phyloP scores from a whole-genome alignment of 2,888 invertebrate species.

The Physocephala rufipes region DNA sequence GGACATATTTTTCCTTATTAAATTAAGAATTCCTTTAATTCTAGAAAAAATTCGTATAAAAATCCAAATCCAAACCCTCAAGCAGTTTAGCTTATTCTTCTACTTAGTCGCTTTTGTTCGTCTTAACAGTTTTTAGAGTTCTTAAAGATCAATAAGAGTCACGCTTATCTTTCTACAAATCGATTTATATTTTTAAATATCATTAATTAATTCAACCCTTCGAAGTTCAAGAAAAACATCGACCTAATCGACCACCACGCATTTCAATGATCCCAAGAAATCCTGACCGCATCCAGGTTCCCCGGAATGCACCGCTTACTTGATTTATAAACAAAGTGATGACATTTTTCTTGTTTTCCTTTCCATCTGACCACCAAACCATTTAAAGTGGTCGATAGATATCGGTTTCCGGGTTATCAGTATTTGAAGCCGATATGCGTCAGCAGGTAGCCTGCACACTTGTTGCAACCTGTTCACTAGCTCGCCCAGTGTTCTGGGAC shows the following conservation, averaged over 20 bases:
- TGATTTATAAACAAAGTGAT: constrained; percentile 35
- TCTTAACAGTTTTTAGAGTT: no score
- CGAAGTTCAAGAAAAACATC: background rate
- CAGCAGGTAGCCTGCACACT: no score
- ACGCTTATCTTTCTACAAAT: background rate
- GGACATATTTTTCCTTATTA: no score
- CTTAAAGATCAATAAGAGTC: background rate
- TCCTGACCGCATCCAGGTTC: background rate
- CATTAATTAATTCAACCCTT: constrained; percentile 23
- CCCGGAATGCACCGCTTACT: background rate
- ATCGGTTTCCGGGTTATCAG: background rate
- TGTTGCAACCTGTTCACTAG: no score
- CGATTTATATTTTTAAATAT: no score
- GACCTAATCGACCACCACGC: background rate
- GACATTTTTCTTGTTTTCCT: constrained; percentile 14
- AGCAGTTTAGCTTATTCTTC: no score
- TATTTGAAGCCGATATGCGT: constrained; percentile 4
- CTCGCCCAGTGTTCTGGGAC: no score
- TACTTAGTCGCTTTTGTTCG: no score
- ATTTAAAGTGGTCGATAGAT: background rate
- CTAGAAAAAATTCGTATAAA: no score
- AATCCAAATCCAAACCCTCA: no score
- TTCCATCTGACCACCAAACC: background rate
- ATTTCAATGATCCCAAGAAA: no score
- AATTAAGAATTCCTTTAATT: no score